Evolutionary conservation across 2,113 vertebrate species (phyloP).

Genomic region (Plecturocebus donacophilus): DNA sequence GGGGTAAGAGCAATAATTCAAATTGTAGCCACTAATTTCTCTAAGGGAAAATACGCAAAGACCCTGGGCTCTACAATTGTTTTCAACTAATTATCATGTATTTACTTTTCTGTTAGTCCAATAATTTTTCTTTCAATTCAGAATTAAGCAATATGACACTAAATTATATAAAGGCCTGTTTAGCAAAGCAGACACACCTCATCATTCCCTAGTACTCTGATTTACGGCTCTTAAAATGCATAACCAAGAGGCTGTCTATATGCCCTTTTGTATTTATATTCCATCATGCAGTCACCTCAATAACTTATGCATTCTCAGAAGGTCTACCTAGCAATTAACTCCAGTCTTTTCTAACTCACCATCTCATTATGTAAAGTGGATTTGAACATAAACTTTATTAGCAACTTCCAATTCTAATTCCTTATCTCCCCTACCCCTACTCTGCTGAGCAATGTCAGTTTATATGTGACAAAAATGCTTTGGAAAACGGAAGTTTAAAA

Average conservation of each 20-base stretch:
- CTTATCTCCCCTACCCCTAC: background rate
- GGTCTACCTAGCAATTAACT: conserved; percentile 71
- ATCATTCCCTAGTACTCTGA: conserved; percentile 45
- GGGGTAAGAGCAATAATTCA: conserved; percentile 57
- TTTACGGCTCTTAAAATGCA: conserved; percentile 65
- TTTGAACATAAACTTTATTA: conserved; percentile 73
- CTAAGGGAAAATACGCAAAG: conserved; percentile 53
- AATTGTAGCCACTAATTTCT: conserved; percentile 70
- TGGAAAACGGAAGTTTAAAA: conserved; percentile 69
- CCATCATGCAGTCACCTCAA: conserved; percentile 42
- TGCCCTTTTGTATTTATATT: conserved; percentile 56
- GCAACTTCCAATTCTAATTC: conserved; percentile 70
- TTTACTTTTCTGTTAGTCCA: conserved; percentile 73
- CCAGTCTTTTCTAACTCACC: conserved; percentile 46
- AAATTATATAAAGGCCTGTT: conserved; percentile 72
- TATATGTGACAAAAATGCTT: conserved; percentile 58
- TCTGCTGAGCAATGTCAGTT: conserved; percentile 52
- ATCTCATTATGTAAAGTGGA: conserved; percentile 68
- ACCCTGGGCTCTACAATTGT: background rate
- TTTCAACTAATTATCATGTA: conserved; percentile 72
- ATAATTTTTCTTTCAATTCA: conserved; percentile 71
- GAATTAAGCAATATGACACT: conserved; percentile 58
- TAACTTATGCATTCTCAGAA: conserved; percentile 71
- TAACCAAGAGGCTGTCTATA: conserved; percentile 34
- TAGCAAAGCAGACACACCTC: conserved; percentile 60